These are phyloP conservation scores for Pseudonaja textilis DNA, from an alignment of 2,113 vertebrate genomes.

Conservation along the genomic window DNA sequence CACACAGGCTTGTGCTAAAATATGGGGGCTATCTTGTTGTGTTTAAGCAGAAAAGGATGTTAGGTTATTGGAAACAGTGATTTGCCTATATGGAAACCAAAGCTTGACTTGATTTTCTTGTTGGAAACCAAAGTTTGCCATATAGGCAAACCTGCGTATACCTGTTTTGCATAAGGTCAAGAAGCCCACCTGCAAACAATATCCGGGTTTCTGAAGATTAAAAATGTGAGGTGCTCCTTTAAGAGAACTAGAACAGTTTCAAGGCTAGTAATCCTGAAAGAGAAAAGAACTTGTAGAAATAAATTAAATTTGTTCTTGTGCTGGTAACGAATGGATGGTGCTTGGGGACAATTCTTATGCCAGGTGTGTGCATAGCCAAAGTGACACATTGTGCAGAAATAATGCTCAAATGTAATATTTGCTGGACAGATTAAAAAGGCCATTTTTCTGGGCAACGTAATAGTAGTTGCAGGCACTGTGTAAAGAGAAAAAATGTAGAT, in stretches of 20 bases:
- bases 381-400: conserved; percentile 22
- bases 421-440: neutral
- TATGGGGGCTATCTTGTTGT: neutral
- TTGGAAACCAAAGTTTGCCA: too few species aligned
- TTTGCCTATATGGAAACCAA: neutral
- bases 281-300: conserved; percentile 50
- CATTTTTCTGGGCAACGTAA: neutral
- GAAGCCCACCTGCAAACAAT: too few species aligned
- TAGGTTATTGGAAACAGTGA: neutral
- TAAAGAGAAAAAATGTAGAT: neutral
- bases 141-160: too few species aligned
- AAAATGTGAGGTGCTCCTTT: neutral
- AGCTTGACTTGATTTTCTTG: too few species aligned
- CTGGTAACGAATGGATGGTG: conserved; percentile 47
- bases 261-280: conserved; percentile 56
- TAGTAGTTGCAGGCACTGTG: neutral
- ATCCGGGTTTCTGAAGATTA: conserved; percentile 22
- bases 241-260: conserved; percentile 27
- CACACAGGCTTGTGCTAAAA: conserved; percentile 23
- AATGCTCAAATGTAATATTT: neutral
- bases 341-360: conserved; percentile 48
- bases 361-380: conserved; percentile 42
- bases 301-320: conserved; percentile 60
- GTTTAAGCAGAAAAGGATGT: neutral
- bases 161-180: too few species aligned